phyloP scores from a whole-genome alignment of 2,888 invertebrate species.

The Stenotaenia linearis region DNA sequence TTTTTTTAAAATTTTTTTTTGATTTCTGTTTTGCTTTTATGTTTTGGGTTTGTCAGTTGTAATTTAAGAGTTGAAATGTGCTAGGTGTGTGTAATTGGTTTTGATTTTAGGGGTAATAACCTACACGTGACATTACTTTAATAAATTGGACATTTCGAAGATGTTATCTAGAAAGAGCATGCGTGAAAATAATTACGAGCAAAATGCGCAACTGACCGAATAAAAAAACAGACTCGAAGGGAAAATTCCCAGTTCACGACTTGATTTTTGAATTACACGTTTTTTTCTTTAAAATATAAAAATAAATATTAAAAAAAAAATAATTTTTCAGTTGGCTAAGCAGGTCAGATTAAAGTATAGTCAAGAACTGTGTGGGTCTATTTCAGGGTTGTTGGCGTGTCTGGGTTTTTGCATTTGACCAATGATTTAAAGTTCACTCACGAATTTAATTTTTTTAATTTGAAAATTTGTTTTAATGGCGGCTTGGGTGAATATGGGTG shows the following conservation, averaged over 20 bases:
- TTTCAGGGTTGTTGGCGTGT: conserved; percentile 1
- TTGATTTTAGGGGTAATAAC: not conserved
- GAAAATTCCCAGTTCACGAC: conserved; percentile 4
- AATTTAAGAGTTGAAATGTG: too few species aligned
- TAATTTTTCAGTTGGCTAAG: not conserved
- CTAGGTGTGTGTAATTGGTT: not conserved
- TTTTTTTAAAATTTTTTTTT: not conserved
- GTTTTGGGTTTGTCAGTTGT: too few species aligned
- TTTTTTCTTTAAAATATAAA: too few species aligned
- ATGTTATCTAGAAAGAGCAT: not conserved
- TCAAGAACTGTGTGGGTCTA: not conserved
- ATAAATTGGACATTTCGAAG: not conserved
- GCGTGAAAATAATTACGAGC: not conserved
- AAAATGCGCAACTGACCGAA: not conserved
- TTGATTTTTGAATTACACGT: too few species aligned
- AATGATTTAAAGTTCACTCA: not conserved
- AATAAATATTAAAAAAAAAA: not conserved
- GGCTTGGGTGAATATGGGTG: too few species aligned
- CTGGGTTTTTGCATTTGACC: not conserved
- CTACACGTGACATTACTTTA: not conserved
- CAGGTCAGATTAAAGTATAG: not conserved
- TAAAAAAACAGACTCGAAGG: not conserved
- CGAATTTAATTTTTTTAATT: not conserved
- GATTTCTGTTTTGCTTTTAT: not conserved
- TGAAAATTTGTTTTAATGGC: too few species aligned